Base-by-base conservation (phyloP, 2,888 invertebrate species). In the Apotomis betuletana region DNA sequence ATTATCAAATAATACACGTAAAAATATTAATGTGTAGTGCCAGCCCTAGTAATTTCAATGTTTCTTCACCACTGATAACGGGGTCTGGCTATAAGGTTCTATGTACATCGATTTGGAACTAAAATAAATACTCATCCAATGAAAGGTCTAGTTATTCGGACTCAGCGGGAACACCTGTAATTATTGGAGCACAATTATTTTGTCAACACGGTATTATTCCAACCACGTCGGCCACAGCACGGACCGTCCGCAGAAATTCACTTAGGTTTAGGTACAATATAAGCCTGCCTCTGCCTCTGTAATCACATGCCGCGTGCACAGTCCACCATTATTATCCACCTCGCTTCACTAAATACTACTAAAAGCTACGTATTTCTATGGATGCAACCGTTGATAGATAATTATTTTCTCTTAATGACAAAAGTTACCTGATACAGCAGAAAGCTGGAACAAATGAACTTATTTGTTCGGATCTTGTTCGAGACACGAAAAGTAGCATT, bases 181-280 rank as follows among this genome's bases (percentile, higher is more conserved):
- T 59, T 41, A 41, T n/a, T 44, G 5, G 41, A 59, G 13, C 59
- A 38, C 41, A 41, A 4, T 59, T n/a, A 41, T 38, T 38, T 59
- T n/a, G n/a, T 4, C 59, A 59, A 41, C 59, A 27, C 41, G 59
- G 5, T 6, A 41, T n/a, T 41, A 59, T 59, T 59, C 59, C n/a
- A 13, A n/a, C 36, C 59, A 59, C 58, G 59, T 59, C 36, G 41
- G 58, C 6, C n/a, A n/a, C 41, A 10, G 49, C 9, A 49, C 49
- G 49, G 49, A 3, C 12, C 49, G 49, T 6, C 10, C 12, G 9
- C 10, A 8, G 49, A 49, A 49, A 27, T 27, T 27, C 27, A 27
- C 27, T n/a, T n/a, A n/a, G n/a, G n/a, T n/a, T n/a, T 49, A 9
- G 49, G 9, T 49, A 9, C 49, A 49, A 3, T 10, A 49, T 49